Evolutionary conservation across 2,113 vertebrate species (phyloP), one percentile per base, ranked within the genome.

Genomic region (Suncus etruscus): DNA sequence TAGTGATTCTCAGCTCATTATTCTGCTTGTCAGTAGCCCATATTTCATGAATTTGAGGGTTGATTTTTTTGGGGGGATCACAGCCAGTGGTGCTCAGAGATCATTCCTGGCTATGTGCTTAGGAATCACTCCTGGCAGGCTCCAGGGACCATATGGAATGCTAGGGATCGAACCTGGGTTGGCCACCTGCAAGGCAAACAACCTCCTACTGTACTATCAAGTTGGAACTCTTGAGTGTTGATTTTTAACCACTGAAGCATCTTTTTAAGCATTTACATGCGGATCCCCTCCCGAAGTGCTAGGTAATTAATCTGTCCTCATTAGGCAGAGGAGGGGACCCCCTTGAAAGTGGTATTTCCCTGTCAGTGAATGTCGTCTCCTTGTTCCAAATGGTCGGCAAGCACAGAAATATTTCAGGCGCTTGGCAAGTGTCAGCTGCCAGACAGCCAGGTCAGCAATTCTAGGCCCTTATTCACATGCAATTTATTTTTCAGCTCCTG

Each of bases 251-350:
- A 82, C 18, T 48, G 86, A 70, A 86, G 31, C 70, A 48, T 79
- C 80, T 12, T 92, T 90, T 88, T 65, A 39, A 74, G 84, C 74
- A 51, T 88, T 87, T 86, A 70, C 73, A 47, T 88, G 48, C 82
- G 79, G 74, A 80, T 65, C n/a, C 2, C 50, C 24, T 94, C 22
- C 25, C 29, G 54, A 29, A 15, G 27, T 91, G 7, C 54, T 93
- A 85, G 76, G 24, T 77, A 58, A 72, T 90, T 27, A 81, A 81
- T 78, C 63, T 85, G 10, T 92, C 78, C 45, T 48, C 27, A 70
- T 78, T 51, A 93, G 73, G 16, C 87, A 72, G 76, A 25, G 65
- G 18, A 39, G 8, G 18, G 32, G 58, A 45, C 50, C 8, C 24
- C 73, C 29, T 25, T 70, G 58, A 69, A 63, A 48, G 58, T 25